Evolutionary conservation across 2,797 vertebrate genomes (phyloP).

Genomic region (Fringilla coelebs): DNA sequence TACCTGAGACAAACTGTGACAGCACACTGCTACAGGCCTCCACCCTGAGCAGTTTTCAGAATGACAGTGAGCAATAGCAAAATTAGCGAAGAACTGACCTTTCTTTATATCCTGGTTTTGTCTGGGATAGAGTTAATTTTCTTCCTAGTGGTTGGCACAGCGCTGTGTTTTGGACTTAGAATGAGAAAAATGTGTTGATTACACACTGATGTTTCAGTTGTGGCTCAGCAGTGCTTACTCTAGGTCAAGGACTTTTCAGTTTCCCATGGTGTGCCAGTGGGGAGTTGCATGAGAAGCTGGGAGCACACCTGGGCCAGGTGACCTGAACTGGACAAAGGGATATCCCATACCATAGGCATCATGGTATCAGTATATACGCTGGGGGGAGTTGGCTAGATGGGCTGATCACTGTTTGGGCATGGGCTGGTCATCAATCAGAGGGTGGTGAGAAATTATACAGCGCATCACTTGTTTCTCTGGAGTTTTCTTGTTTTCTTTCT

Average conservation of each 20-base stretch:
- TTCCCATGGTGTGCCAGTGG: background rate
- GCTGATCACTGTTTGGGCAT: background rate
- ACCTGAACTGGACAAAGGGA: background rate
- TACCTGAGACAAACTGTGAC: too few relatives aligned
- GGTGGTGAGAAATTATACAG: background rate
- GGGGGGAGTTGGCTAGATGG: too few relatives aligned
- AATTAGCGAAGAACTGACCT: constrained; percentile 22
- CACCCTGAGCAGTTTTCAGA: background rate
- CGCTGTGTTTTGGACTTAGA: background rate
- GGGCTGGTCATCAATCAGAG: background rate
- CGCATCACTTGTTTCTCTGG: background rate
- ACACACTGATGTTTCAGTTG: background rate
- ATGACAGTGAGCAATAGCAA: background rate
- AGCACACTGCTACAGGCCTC: too few relatives aligned
- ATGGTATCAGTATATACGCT: background rate
- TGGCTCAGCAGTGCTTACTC: background rate
- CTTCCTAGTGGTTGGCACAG: background rate
- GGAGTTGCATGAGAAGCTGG: background rate
- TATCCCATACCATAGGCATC: fast-evolving
- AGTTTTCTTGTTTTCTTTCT: background rate
- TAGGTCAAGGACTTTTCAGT: background rate
- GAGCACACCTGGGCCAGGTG: background rate
- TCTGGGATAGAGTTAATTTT: background rate
- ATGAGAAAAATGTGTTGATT: background rate
- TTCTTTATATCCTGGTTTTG: background rate